A percentile compares a stretch with the other conserved stretches of the same genome.
phyloP scores from a whole-genome alignment of 2,888 invertebrate species.

The Notodonta dromedarius region DNA sequence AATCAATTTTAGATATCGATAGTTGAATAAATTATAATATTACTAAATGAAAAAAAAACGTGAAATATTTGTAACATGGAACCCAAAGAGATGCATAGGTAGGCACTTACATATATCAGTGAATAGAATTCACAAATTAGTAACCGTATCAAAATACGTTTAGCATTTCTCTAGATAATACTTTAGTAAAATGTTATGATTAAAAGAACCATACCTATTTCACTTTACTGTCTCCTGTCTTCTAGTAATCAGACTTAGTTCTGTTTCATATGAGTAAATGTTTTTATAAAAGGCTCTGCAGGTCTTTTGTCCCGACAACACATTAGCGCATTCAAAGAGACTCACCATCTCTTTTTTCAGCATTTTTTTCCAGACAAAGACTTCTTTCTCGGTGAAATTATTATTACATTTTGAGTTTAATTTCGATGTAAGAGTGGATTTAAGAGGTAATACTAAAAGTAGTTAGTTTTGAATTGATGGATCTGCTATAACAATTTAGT shows the following conservation, averaged over 20 bases:
- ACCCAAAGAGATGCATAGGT: too few relatives aligned
- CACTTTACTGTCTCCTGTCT: neutral
- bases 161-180: too few relatives aligned
- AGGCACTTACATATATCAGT: too few relatives aligned
- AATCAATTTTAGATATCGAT: too few relatives aligned
- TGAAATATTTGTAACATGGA: too few relatives aligned
- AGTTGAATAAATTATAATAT: too few relatives aligned
- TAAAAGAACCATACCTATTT: neutral
- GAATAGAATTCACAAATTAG: too few relatives aligned
- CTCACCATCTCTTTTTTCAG: neutral
- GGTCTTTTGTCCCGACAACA: neutral
- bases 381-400: neutral
- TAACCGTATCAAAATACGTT: too few relatives aligned
- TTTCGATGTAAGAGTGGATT: neutral
- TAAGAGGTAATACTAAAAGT: neutral
- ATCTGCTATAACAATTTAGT: neutral
- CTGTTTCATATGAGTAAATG: neutral
- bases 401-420: neutral
- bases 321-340: conserved; percentile 1
- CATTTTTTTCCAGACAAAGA: neutral
- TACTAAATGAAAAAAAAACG: too few relatives aligned
- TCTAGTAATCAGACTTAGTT: neutral
- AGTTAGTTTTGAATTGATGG: neutral
- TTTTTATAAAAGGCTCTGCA: neutral
- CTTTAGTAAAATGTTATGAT: neutral